Conservation (phyloP, 2,888 invertebrate species). For the Plagodis dolabraria region DNA sequence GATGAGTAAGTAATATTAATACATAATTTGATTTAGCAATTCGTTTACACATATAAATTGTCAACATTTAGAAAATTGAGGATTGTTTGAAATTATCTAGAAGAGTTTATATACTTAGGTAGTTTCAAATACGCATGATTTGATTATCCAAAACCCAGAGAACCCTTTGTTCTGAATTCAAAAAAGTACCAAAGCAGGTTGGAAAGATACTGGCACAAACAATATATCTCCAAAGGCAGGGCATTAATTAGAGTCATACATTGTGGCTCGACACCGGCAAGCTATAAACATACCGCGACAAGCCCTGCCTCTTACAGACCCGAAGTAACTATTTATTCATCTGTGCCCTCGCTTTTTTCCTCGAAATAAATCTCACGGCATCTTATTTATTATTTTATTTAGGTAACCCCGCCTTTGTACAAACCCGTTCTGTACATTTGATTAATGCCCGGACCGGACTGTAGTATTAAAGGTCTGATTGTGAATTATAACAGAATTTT, state of each 20-base stretch:
- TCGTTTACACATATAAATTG: too few species aligned
- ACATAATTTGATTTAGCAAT: too few species aligned
- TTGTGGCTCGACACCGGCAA: slow-evolving; percentile 67
- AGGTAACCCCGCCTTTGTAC: slow-evolving; percentile 74
- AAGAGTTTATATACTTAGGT: too few species aligned
- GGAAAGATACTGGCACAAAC: slow-evolving; percentile 52
- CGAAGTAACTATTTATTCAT: slow-evolving; percentile 32
- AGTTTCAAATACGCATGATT: too few species aligned
- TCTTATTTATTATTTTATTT: slow-evolving; percentile 84
- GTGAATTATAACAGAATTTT: slow-evolving; percentile 74
- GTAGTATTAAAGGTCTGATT: slow-evolving; percentile 73
- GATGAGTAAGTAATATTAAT: too few species aligned
- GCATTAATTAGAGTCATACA: slow-evolving; percentile 78
- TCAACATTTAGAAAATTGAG: too few species aligned
- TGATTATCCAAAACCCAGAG: slow-evolving; percentile 6
- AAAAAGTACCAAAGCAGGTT: slow-evolving; percentile 51
- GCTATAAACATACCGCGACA: slow-evolving; percentile 78
- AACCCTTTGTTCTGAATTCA: slow-evolving; percentile 32
- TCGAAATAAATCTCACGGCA: slow-evolving; percentile 82
- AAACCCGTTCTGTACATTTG: slow-evolving; percentile 78
- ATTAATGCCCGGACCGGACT: slow-evolving; percentile 72
- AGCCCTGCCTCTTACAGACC: slow-evolving; percentile 70
- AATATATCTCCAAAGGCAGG: slow-evolving; percentile 67
- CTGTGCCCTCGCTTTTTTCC: slow-evolving; percentile 63
- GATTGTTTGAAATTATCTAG: too few species aligned